Conservation (phyloP, 2,113 vertebrate species). For the Hypomesus transpacificus region DNA sequence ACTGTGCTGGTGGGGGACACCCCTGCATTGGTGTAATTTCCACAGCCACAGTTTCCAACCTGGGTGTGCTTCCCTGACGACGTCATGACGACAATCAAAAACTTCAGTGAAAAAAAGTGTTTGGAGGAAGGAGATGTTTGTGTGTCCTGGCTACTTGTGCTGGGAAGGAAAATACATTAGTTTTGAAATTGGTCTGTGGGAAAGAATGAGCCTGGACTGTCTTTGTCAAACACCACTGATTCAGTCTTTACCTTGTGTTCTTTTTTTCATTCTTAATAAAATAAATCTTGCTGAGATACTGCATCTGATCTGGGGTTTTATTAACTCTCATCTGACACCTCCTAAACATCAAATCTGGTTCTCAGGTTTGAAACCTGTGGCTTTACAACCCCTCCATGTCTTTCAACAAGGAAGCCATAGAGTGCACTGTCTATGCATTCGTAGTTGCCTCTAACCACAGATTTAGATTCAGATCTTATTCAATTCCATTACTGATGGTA, state of each 20-base stretch:
- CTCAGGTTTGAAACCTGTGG: too few relatives aligned
- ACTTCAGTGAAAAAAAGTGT: neutral
- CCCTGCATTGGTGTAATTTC: slow-evolving; percentile 23
- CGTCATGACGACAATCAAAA: slow-evolving; percentile 1
- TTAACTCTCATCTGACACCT: neutral
- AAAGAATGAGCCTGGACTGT: slow-evolving; percentile 6
- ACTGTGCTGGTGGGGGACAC: slow-evolving; percentile 14
- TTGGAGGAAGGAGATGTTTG: neutral
- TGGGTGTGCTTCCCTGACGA: neutral
- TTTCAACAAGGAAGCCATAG: too few relatives aligned
- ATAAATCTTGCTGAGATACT: slow-evolving; percentile 14
- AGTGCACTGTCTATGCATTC: too few relatives aligned
- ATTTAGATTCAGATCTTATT: neutral
- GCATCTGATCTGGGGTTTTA: slow-evolving; percentile 5
- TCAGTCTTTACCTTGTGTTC: neutral
- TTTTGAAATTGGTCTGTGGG: neutral
- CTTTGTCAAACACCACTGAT: neutral
- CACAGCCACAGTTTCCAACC: neutral
- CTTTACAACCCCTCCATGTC: too few relatives aligned
- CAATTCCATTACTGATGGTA: neutral
- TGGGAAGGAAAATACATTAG: neutral
- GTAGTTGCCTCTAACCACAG: neutral
- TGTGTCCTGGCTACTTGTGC: neutral
- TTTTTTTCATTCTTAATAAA: slow-evolving; percentile 20
- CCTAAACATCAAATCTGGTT: too few relatives aligned